These are phyloP conservation scores for Cranoglanis bouderius DNA, from an alignment of 2,113 vertebrate genomes.

Conservation along the genomic window DNA sequence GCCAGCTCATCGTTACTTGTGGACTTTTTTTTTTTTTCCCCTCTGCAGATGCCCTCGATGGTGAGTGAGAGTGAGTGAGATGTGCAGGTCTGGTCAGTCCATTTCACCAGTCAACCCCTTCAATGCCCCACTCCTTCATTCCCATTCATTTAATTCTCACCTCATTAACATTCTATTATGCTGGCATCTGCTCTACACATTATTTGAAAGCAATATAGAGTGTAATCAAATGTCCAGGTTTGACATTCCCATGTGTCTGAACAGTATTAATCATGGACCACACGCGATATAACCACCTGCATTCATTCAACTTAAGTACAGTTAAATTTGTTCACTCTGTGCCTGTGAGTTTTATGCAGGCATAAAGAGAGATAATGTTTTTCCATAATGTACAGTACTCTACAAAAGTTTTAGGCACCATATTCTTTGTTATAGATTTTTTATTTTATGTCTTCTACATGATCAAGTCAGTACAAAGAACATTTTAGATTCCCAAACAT, in stretches of 20 bases:
- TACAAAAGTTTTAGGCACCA: too few relatives aligned
- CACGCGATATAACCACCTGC: constrained; percentile 28
- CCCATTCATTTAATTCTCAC: constrained; percentile 49
- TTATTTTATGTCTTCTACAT: too few relatives aligned
- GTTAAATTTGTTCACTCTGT: background rate
- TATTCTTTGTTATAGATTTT: too few relatives aligned
- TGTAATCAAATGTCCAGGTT: constrained; percentile 35
- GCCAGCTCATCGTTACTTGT: constrained; percentile 34
- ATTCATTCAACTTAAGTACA: constrained; percentile 7
- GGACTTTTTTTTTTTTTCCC: background rate
- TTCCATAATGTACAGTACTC: too few relatives aligned
- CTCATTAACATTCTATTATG: constrained; percentile 42
- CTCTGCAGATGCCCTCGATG: background rate
- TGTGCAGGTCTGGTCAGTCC: constrained; percentile 42
- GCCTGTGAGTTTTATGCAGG: background rate
- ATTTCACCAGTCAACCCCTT: constrained; percentile 60
- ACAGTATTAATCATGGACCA: constrained; percentile 38
- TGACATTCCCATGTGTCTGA: constrained; percentile 39
- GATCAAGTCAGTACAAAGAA: too few relatives aligned
- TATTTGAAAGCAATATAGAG: constrained; percentile 11
- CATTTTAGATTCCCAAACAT: too few relatives aligned
- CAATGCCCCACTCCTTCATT: constrained; percentile 52
- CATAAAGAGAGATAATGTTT: background rate
- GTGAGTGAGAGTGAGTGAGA: constrained; percentile 27
- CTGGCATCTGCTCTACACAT: constrained; percentile 38